These are phyloP conservation scores for Barypeithes pellucidus DNA, from an alignment of 2,888 invertebrate genomes.

Conservation along the genomic window DNA sequence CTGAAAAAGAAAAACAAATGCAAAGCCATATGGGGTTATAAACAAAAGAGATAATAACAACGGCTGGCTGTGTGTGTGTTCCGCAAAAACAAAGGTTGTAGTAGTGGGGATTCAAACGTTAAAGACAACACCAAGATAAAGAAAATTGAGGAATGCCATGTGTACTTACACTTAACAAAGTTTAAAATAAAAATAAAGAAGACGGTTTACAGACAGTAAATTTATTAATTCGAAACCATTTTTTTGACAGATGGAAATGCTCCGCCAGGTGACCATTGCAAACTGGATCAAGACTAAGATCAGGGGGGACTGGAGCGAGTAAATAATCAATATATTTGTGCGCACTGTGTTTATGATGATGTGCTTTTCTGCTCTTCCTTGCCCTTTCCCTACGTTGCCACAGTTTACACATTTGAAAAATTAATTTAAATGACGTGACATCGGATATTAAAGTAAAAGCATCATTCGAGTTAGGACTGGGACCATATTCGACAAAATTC, in stretches of 20 bases:
- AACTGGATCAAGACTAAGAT: slow-evolving; percentile 47
- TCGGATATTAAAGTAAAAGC: neutral
- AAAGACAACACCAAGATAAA: slow-evolving; percentile 40
- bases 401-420: neutral
- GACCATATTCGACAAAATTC: too few relatives aligned
- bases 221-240: slow-evolving; percentile 20
- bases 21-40: slow-evolving; percentile 34
- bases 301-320: slow-evolving; percentile 32
- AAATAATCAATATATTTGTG: slow-evolving; percentile 47
- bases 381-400: slow-evolving; percentile 32
- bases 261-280: slow-evolving; percentile 25
- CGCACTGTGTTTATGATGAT: slow-evolving; percentile 30
- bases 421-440: neutral
- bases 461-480: neutral
- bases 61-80: slow-evolving; percentile 28
- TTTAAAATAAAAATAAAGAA: slow-evolving; percentile 32
- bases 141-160: slow-evolving; percentile 28
- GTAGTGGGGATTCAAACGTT: slow-evolving; percentile 27
- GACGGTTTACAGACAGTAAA: slow-evolving; percentile 2
- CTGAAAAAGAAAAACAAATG: slow-evolving; percentile 31
- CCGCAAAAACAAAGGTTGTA: slow-evolving; percentile 40
- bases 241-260: slow-evolving; percentile 21
- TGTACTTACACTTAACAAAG: slow-evolving; percentile 42
- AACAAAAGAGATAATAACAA: slow-evolving; percentile 31
- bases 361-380: slow-evolving; percentile 31